Conservation (phyloP, 2,797 vertebrate genomes). For the Catharus ustulatus region DNA sequence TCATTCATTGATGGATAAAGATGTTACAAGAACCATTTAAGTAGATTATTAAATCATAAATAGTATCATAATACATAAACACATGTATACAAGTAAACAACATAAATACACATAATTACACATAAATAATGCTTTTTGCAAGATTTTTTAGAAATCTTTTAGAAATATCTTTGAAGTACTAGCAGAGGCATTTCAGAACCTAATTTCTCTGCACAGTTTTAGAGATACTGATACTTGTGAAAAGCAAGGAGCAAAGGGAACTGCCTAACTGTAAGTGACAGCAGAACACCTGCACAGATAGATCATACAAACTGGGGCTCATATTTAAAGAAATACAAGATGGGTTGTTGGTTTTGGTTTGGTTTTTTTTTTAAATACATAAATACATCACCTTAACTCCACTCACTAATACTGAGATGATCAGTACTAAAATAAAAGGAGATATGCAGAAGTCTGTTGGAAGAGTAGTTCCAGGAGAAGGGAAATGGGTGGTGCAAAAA, state of each 20-base stretch:
- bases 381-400: not conserved
- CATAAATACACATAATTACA: not conserved
- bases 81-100: no score
- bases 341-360: accelerated
- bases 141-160: not conserved
- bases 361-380: not conserved
- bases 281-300: not conserved
- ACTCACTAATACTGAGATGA: not conserved
- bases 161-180: not conserved
- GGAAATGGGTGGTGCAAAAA: not conserved
- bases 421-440: not conserved
- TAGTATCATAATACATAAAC: no score
- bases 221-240: not conserved
- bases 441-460: not conserved
- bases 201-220: not conserved
- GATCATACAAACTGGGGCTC: not conserved
- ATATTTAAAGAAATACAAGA: not conserved
- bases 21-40: not conserved
- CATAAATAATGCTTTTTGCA: not conserved
- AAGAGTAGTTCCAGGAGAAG: not conserved
- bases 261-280: not conserved
- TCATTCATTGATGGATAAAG: not conserved
- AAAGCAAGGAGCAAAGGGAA: not conserved
- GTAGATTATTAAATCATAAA: not conserved
- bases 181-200: not conserved